These are phyloP conservation scores for Oxycera nigricornis DNA, from an alignment of 2,888 invertebrate species.

Conservation along the genomic window DNA sequence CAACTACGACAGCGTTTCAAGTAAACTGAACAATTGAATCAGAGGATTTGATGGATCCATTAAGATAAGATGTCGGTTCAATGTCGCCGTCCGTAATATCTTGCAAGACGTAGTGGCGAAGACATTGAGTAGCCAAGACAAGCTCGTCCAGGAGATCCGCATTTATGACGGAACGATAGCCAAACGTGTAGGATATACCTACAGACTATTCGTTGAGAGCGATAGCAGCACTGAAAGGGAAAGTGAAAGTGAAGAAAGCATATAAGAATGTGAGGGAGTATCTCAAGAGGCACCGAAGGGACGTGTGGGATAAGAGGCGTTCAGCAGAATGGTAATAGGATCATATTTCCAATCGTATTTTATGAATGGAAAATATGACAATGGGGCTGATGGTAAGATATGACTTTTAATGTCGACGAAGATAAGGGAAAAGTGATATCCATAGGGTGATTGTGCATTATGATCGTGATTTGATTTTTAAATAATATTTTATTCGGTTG, in stretches of 20 bases:
- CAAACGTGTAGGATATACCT: too few relatives aligned
- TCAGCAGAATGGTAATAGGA: constrained; percentile 26
- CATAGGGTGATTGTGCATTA: neutral
- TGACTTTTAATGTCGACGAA: constrained; percentile 1
- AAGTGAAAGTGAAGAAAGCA: neutral
- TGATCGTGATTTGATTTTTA: constrained; percentile 14
- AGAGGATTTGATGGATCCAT: constrained; percentile 44
- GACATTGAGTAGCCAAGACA: constrained; percentile 13
- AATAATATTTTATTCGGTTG: neutral
- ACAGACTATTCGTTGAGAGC: too few relatives aligned
- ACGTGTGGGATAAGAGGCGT: neutral
- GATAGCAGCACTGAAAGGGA: too few relatives aligned
- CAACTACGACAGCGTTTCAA: constrained; percentile 28
- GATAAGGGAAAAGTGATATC: constrained; percentile 9
- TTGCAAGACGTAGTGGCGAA: neutral
- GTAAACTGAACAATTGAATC: constrained; percentile 43
- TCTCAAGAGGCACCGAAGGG: neutral
- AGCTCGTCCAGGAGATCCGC: neutral
- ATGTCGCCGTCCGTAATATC: constrained; percentile 19
- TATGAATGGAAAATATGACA: constrained; percentile 25
- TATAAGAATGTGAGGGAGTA: constrained; percentile 11
- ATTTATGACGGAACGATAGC: neutral
- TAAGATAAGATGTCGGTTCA: constrained; percentile 42
- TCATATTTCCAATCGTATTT: constrained; percentile 35
- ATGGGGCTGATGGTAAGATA: neutral